A percentile compares a stretch with the other conserved stretches of the same genome.
These are phyloP conservation scores for Neocrepidodera transversa DNA, from an alignment of 2,888 invertebrate genomes.

Conservation along the genomic window DNA sequence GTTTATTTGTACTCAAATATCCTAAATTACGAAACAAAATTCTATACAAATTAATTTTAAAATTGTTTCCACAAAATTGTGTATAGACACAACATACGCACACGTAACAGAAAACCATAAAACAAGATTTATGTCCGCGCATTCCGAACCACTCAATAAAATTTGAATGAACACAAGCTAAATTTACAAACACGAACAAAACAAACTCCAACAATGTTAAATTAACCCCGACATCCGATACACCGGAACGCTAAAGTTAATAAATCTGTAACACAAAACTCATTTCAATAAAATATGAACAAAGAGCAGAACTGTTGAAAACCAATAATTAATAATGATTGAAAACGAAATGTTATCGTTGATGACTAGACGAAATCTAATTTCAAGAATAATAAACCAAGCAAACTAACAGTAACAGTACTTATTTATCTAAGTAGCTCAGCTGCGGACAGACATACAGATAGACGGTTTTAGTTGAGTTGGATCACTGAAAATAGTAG, in stretches of 20 bases:
- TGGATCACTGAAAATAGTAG: too few species aligned
- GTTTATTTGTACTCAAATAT: too few species aligned
- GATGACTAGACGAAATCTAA: too few species aligned
- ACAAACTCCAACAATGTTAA: conserved; percentile 8
- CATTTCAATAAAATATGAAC: conserved; percentile 9
- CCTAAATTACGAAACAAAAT: too few species aligned
- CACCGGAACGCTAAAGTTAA: conserved; percentile 20
- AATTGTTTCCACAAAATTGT: conserved; percentile 11
- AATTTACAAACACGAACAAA: conserved; percentile 2
- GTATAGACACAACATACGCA: conserved; percentile 12
- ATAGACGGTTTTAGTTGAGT: too few species aligned
- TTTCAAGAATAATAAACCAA: too few species aligned
- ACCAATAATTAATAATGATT: too few species aligned
- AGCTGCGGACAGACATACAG: too few species aligned
- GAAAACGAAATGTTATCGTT: too few species aligned
- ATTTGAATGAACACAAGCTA: conserved; percentile 13
- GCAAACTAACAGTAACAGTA: too few species aligned
- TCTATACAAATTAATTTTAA: too few species aligned
- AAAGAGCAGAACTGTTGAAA: not conserved
- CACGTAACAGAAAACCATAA: conserved; percentile 11
- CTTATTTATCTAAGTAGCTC: too few species aligned
- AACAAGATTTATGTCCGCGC: conserved; percentile 11
- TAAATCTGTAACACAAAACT: conserved; percentile 19
- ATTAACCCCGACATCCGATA: conserved; percentile 14
- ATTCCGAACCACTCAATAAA: conserved; percentile 12